Percentiles rank a stretch among this genome's conserved stretches.
Conservation (phyloP, 2,888 invertebrate species). For the Rapana venosa region DNA sequence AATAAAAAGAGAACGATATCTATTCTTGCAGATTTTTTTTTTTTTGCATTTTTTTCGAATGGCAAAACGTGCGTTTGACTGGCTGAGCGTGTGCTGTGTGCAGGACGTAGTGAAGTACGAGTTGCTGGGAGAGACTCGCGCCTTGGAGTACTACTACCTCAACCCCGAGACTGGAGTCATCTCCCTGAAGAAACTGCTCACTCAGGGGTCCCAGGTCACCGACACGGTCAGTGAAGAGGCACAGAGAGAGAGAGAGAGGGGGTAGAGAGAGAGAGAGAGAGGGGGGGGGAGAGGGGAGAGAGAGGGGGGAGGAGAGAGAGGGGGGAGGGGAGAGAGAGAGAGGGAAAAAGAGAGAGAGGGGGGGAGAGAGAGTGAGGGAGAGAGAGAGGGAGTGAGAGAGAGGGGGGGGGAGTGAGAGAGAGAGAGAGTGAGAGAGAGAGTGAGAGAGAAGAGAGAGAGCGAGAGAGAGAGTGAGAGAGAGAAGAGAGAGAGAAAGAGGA, state of each 20-base stretch:
- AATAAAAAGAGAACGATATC: no score
- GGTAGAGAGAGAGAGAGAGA: neutral
- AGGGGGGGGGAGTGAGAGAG: no score
- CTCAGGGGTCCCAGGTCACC: constrained; percentile 54
- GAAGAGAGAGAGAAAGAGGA: no score
- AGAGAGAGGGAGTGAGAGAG: neutral
- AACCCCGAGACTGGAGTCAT: constrained; percentile 63
- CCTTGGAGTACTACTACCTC: constrained; percentile 64
- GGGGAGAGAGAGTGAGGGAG: neutral
- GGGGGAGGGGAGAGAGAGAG: neutral
- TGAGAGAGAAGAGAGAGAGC: no score
- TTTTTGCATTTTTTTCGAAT: no score
- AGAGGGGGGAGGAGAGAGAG: neutral
- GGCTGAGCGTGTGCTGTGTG: no score
- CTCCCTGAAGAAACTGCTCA: constrained; percentile 67
- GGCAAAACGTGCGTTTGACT: no score
- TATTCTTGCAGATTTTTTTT: no score
- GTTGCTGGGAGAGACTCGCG: constrained; percentile 65
- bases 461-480: no score
- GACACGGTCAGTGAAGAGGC: constrained; percentile 58
- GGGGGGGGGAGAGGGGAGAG: neutral
- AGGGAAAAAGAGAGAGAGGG: neutral
- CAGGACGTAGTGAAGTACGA: constrained; percentile 67
- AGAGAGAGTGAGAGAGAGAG: no score
- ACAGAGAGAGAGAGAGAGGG: no score